Evolutionary conservation across 2,888 invertebrate genomes (phyloP).

Genomic region (Muschampia staudingeri): DNA sequence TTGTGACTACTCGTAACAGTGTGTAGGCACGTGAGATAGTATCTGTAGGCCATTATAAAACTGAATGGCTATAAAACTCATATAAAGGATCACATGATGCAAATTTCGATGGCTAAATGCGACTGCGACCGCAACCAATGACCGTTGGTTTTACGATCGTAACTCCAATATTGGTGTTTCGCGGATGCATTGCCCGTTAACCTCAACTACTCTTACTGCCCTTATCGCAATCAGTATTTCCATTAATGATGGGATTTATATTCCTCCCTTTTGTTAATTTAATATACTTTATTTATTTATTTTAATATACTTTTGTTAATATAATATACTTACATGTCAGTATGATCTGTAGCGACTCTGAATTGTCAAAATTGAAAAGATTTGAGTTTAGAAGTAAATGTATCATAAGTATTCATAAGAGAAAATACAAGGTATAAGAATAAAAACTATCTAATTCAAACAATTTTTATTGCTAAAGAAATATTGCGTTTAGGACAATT

Average conservation of each 20-base stretch:
- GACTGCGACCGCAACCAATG: constrained; percentile 44
- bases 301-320: too few relatives aligned
- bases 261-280: neutral
- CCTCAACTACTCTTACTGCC: constrained; percentile 55
- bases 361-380: too few relatives aligned
- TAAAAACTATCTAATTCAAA: too few relatives aligned
- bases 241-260: neutral
- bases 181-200: constrained; percentile 62
- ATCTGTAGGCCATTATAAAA: constrained; percentile 51
- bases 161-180: constrained; percentile 57
- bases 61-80: constrained; percentile 51
- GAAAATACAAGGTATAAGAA: too few relatives aligned
- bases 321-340: too few relatives aligned
- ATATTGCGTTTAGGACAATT: too few relatives aligned
- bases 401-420: too few relatives aligned
- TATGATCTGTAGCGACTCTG: too few relatives aligned
- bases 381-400: too few relatives aligned
- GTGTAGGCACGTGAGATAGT: constrained; percentile 48
- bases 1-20: constrained; percentile 36
- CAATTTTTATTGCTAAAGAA: too few relatives aligned
- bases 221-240: constrained; percentile 25
- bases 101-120: constrained; percentile 50
- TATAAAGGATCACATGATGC: constrained; percentile 46
- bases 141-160: constrained; percentile 46
- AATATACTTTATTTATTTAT: neutral